Conservation (phyloP, 2,888 invertebrate species). For the Hypsopygia costalis region DNA sequence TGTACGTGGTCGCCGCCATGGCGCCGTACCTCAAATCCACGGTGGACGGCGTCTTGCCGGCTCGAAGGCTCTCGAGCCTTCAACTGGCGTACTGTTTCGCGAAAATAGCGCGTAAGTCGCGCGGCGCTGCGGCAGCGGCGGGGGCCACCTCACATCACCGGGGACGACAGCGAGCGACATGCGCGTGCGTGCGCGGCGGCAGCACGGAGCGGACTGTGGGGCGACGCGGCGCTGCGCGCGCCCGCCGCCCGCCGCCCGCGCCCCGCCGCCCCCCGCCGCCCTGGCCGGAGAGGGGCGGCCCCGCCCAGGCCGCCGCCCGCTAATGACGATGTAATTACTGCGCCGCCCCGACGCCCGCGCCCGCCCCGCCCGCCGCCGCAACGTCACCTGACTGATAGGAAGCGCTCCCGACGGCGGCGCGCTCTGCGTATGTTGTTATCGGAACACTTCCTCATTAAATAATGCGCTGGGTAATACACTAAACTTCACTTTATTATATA, state of each 20-base stretch:
- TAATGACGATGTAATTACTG: slow-evolving; percentile 58
- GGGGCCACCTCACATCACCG: slow-evolving; percentile 79
- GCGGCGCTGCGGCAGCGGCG: slow-evolving; percentile 74
- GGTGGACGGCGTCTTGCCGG: slow-evolving; percentile 83
- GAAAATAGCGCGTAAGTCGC: slow-evolving; percentile 72
- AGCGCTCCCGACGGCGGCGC: slow-evolving; percentile 16
- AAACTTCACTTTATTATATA: too few relatives aligned
- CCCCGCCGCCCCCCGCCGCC: slow-evolving; percentile 60
- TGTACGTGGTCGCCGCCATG: slow-evolving; percentile 98
- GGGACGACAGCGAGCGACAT: slow-evolving; percentile 70
- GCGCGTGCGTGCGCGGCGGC: slow-evolving; percentile 82
- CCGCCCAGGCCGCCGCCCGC: slow-evolving; percentile 67
- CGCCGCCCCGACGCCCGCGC: slow-evolving; percentile 43
- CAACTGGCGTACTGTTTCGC: slow-evolving; percentile 70
- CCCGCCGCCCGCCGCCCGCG: slow-evolving; percentile 37
- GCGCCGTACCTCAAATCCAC: slow-evolving; percentile 84
- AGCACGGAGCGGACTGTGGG: slow-evolving; percentile 75
- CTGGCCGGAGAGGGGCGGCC: slow-evolving; percentile 47
- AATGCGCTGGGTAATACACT: too few relatives aligned
- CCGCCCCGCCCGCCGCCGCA: slow-evolving; percentile 18
- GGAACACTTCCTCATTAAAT: too few relatives aligned
- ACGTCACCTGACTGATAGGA: slow-evolving; percentile 16
- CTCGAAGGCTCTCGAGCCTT: slow-evolving; percentile 80
- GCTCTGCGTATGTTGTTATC: slow-evolving; percentile 2
- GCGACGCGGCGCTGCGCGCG: slow-evolving; percentile 59